Conservation (phyloP, 2,888 invertebrate species). For the Drosophila antonietae region DNA sequence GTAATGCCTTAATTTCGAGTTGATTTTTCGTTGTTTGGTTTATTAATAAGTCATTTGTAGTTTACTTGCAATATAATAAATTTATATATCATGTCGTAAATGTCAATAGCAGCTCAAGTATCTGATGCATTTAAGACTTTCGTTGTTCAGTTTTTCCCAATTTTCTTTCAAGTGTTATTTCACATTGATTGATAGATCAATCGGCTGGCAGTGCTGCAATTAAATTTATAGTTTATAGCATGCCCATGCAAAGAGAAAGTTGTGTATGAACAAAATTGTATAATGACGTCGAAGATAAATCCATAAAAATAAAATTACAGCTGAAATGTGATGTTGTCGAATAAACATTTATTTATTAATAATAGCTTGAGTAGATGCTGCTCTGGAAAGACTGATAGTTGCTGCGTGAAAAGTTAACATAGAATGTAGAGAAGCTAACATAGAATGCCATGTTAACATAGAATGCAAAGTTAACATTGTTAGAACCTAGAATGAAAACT, state of each 20-base stretch:
- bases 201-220: neutral
- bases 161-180: slow-evolving; percentile 11
- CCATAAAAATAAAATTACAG: neutral
- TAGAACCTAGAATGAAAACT: no score
- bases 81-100: slow-evolving; percentile 14
- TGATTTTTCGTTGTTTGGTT: slow-evolving; percentile 6
- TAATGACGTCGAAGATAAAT: neutral
- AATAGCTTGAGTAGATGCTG: neutral
- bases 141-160: slow-evolving; percentile 11
- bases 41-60: slow-evolving; percentile 26
- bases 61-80: slow-evolving; percentile 13
- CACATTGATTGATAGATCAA: slow-evolving; percentile 13
- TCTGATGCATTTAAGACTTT: slow-evolving; percentile 12
- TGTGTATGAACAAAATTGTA: neutral
- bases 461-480: no score
- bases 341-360: neutral
- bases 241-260: neutral
- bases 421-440: no score
- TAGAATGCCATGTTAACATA: no score
- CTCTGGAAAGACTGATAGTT: neutral
- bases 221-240: neutral
- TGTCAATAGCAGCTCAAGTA: slow-evolving; percentile 21
- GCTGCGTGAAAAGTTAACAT: no score
- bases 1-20: slow-evolving; percentile 18
- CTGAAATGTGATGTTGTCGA: neutral